A percentile compares a stretch with the other conserved stretches of the same genome.
phyloP scores from a whole-genome alignment of 2,113 vertebrate genomes.

The Chauna torquata region DNA sequence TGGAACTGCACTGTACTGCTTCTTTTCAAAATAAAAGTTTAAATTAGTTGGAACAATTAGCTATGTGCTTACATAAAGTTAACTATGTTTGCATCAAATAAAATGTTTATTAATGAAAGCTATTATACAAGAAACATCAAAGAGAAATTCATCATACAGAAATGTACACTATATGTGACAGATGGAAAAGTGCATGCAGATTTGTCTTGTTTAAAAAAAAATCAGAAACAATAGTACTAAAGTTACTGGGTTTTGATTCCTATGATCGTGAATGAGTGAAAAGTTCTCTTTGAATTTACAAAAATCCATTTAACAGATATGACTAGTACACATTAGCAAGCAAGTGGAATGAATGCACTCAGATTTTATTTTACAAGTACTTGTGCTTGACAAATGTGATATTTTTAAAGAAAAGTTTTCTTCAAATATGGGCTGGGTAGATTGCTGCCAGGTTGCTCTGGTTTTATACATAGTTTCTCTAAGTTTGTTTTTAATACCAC shows the following conservation, averaged over 20 bases:
- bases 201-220: constrained; percentile 54
- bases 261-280: constrained; percentile 79
- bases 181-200: constrained; percentile 83
- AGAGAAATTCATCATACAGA: constrained; percentile 82
- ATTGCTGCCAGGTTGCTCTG: constrained; percentile 82
- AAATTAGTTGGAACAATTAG: constrained; percentile 69
- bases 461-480: constrained; percentile 77
- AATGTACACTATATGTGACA: constrained; percentile 78
- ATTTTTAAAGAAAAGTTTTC: constrained; percentile 69
- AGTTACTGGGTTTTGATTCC: constrained; percentile 69
- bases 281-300: constrained; percentile 85
- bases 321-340: constrained; percentile 89
- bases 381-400: constrained; percentile 81
- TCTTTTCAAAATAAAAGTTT: constrained; percentile 52
- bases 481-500: constrained; percentile 72
- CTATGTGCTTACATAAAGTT: constrained; percentile 77
- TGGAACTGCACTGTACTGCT: constrained; percentile 57
- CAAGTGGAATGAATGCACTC: constrained; percentile 78
- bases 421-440: constrained; percentile 77
- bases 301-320: constrained; percentile 84
- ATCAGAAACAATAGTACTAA: constrained; percentile 74
- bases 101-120: constrained; percentile 86
- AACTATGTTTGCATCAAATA: constrained; percentile 81
- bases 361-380: constrained; percentile 80
- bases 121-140: constrained; percentile 86